Percentiles rank a stretch among this genome's conserved stretches.
Evolutionary conservation across 1,140 invertebrate species (phyloP).

Genomic region (Hycleus phaleratus): DNA sequence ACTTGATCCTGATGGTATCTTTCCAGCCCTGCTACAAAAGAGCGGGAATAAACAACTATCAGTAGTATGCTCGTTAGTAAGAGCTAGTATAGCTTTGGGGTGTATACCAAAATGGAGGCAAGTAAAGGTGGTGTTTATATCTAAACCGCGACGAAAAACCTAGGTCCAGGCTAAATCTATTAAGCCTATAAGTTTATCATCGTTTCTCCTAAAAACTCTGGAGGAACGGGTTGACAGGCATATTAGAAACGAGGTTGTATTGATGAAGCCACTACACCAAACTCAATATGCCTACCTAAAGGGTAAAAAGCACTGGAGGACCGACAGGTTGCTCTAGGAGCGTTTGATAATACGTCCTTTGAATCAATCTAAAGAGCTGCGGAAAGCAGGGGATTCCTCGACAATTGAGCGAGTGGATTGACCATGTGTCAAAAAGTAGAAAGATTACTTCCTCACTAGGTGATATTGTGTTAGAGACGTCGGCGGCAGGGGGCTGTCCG

Average conservation of each 20-base stretch:
- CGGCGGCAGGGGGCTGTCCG: neutral
- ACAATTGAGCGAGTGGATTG: neutral
- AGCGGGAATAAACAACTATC: neutral
- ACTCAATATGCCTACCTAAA: neutral
- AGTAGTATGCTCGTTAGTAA: neutral
- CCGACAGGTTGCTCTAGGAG: neutral
- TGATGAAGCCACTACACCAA: neutral
- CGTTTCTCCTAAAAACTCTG: constrained; percentile 26
- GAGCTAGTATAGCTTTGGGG: neutral
- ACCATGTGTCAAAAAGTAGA: neutral
- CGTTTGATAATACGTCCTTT: neutral
- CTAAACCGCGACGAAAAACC: constrained; percentile 13
- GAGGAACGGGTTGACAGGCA: constrained; percentile 21
- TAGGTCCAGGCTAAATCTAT: constrained; percentile 14
- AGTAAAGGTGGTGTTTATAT: constrained; percentile 24
- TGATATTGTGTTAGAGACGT: neutral
- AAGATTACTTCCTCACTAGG: neutral
- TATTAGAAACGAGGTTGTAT: constrained; percentile 4
- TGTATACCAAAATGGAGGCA: neutral
- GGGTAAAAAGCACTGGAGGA: neutral
- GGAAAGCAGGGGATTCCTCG: neutral
- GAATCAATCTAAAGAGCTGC: neutral
- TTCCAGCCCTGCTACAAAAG: constrained; percentile 17
- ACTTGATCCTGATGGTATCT: constrained; percentile 21
- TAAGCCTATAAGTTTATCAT: constrained; percentile 29